These are phyloP conservation scores for Acrobasis repandana DNA, from an alignment of 2,888 invertebrate genomes.

Conservation along the genomic window DNA sequence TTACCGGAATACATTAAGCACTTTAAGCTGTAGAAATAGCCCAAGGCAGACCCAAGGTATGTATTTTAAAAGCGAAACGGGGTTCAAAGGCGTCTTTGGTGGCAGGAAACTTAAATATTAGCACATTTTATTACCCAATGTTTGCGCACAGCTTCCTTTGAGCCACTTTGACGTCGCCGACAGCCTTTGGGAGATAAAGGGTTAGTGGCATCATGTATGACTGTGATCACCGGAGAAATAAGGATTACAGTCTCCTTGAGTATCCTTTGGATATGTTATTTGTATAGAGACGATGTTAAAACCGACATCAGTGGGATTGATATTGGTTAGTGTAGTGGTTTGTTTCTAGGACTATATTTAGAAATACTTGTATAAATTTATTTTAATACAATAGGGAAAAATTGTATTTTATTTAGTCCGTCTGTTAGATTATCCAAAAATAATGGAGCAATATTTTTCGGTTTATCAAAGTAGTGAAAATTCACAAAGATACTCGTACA, in stretches of 20 bases:
- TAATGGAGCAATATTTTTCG: no score
- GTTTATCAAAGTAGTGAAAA: no score
- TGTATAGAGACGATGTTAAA: background rate
- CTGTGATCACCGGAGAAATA: slow-evolving; percentile 12
- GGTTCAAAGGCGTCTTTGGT: slow-evolving; percentile 51
- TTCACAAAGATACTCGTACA: no score
- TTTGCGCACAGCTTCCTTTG: slow-evolving; percentile 65
- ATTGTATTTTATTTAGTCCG: no score
- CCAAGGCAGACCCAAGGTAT: background rate
- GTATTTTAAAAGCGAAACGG: slow-evolving; percentile 7
- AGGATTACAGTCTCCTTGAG: background rate
- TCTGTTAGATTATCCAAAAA: no score
- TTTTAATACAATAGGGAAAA: no score
- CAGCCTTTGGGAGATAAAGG: slow-evolving; percentile 54
- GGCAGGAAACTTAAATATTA: slow-evolving; percentile 70
- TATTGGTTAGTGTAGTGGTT: no score
- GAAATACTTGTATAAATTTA: no score
- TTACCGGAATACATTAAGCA: background rate
- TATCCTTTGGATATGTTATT: background rate
- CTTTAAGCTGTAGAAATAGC: background rate
- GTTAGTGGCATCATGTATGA: background rate
- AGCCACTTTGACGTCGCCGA: slow-evolving; percentile 51
- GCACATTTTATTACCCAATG: slow-evolving; percentile 67
- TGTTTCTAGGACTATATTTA: no score
- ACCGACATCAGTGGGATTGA: no score